A percentile compares a stretch with the other conserved stretches of the same genome.
phyloP scores from a whole-genome alignment of 2,797 vertebrate species.

The Ptychobarbus kaznakovi region DNA sequence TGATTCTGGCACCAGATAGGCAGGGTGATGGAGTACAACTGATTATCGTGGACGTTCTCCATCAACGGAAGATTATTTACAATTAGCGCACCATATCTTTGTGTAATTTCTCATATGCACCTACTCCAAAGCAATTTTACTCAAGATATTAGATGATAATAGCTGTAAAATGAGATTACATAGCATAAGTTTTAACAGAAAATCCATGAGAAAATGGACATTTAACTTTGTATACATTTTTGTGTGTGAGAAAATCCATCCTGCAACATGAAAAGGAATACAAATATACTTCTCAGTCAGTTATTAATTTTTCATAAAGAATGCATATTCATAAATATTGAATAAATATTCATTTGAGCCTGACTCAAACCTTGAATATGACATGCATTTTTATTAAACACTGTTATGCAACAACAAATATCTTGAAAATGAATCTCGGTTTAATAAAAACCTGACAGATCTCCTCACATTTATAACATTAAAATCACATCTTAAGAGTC shows the following conservation, averaged over 20 bases:
- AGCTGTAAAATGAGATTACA: not conserved
- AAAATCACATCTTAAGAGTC: not conserved
- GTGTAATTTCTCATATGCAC: constrained; percentile 42
- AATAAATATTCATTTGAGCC: constrained; percentile 13
- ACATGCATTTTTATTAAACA: not conserved
- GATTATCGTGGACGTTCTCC: constrained; percentile 45
- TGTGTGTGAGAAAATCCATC: not conserved
- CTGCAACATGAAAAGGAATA: not conserved
- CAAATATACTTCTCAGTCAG: not conserved
- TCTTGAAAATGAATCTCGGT: not conserved
- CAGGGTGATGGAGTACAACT: constrained; percentile 2
- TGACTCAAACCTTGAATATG: not conserved
- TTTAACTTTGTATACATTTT: not conserved
- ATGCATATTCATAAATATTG: constrained; percentile 17
- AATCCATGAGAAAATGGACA: not conserved
- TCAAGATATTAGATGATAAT: constrained; percentile 32
- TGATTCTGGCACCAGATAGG: not conserved
- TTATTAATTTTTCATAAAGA: constrained; percentile 14
- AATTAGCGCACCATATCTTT: constrained; percentile 49
- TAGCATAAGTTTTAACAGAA: not conserved
- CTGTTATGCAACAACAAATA: not conserved
- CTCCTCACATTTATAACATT: not conserved
- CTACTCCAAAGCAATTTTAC: constrained; percentile 31
- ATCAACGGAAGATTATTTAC: constrained; percentile 47
- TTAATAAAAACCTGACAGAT: not conserved